A percentile compares a stretch with the other conserved stretches of the same genome.
Evolutionary conservation across 2,888 invertebrate genomes (phyloP).

Genomic region (Odontocerum albicorne): DNA sequence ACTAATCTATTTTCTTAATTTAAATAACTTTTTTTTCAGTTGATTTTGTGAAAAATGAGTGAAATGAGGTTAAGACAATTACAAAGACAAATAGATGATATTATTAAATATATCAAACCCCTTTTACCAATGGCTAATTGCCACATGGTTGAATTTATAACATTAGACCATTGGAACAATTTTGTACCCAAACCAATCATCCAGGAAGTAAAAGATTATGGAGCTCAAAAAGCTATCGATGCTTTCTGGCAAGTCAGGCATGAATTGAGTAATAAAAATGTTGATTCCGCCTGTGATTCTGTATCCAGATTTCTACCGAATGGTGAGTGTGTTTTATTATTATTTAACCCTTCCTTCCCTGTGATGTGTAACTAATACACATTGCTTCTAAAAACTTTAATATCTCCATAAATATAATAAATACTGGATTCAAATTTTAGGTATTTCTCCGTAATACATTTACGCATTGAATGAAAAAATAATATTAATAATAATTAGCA

Average conservation of each 20-base stretch:
- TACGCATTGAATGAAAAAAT: too few species aligned
- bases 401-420: too few species aligned
- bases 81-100: slow-evolving; percentile 48
- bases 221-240: slow-evolving; percentile 50
- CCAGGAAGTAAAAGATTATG: slow-evolving; percentile 50
- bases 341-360: too few species aligned
- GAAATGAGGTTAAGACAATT: slow-evolving; percentile 36
- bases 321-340: too few species aligned
- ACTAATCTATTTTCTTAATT: too few species aligned
- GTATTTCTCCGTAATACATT: too few species aligned
- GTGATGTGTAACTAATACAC: too few species aligned
- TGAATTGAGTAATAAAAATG: background rate
- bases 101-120: slow-evolving; percentile 60
- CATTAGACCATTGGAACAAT: slow-evolving; percentile 64
- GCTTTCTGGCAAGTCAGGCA: slow-evolving; percentile 52
- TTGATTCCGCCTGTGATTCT: background rate
- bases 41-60: slow-evolving; percentile 7
- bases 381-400: too few species aligned
- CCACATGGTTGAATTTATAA: slow-evolving; percentile 77
- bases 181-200: slow-evolving; percentile 60
- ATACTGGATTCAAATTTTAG: too few species aligned
- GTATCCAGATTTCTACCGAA: background rate
- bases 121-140: slow-evolving; percentile 68
- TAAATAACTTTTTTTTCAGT: too few species aligned
- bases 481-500: too few species aligned